Evolutionary conservation across 2,113 vertebrate genomes (phyloP), one percentile per base, ranked within the genome.

Genomic region (Verasper variegatus): DNA sequence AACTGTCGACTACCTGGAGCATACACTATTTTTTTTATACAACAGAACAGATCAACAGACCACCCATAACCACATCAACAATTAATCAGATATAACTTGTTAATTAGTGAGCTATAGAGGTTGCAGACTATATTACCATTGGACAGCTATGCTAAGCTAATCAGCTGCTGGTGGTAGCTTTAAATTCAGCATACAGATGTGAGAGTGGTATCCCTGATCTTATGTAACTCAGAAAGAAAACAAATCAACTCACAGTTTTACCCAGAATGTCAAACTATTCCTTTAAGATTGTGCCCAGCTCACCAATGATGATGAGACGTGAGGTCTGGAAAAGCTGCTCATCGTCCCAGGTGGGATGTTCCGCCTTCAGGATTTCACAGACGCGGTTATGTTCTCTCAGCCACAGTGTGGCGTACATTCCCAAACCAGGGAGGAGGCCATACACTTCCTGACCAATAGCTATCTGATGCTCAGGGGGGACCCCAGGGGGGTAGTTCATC

Each of bases 301-400:
- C 92, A 99, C 98, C 98, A 2, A 98, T 99, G 78, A 99, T 95
- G 80, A 99, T 94, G 80, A 99, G 95, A 17, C 98, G 93, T 0
- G 97, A 18, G 0, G 98, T 99, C 91, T 99, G 98, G 94, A 99
- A 99, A 20, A 99, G 96, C 91, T 99, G 97, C 79, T 99, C 98
- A 0, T 99, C 98, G 0, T 80, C 93, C 98, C 98, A 99, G 52
- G 91, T 95, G 3, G 98, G 97, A 56, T 99, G 98, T 17, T 96
- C 96, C 4, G 40, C 68, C 69, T 95, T 96, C 85, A 99, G 90
- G 59, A 99, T 21, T 88, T 98, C 97, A 7, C 98, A 99, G 57
- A 99, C 94, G 0, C 98, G 95, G 91, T 99, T 99, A 88, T 99
- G 98, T 78, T 99, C 98, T 0, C 98, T 94, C 27, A 99, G 92